Evolutionary conservation across 1,140 invertebrate genomes (phyloP).

Genomic region (Diplogasteroides magnus): DNA sequence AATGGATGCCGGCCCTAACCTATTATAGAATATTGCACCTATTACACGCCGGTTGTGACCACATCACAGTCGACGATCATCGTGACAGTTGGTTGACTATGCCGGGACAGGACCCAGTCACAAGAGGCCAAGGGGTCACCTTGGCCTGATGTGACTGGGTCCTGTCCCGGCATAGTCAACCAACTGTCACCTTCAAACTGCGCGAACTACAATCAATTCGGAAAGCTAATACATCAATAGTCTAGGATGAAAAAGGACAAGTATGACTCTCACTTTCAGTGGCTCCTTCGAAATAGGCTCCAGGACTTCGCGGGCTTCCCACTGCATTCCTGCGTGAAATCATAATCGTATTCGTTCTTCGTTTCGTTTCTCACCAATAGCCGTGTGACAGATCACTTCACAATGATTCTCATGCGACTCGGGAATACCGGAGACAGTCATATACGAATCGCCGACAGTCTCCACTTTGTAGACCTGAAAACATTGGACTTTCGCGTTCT

Average conservation of each 20-base stretch:
- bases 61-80: too few relatives aligned
- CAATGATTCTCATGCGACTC: conserved; percentile 84
- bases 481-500: too few relatives aligned
- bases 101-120: too few relatives aligned
- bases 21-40: too few relatives aligned
- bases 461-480: conserved; percentile 71
- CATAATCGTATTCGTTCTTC: too few relatives aligned
- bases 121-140: too few relatives aligned
- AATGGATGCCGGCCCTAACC: conserved; percentile 41
- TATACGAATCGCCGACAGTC: conserved; percentile 96
- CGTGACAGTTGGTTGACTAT: too few relatives aligned
- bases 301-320: conserved; percentile 48
- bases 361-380: conserved; percentile 62
- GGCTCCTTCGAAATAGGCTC: conserved; percentile 44
- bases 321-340: conserved; percentile 48
- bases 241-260: background rate
- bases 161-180: too few relatives aligned
- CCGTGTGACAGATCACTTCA: conserved; percentile 82
- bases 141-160: too few relatives aligned
- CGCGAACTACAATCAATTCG: too few relatives aligned
- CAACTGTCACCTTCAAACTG: too few relatives aligned
- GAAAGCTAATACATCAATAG: background rate
- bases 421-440: conserved; percentile 93
- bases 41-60: too few relatives aligned
- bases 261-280: conserved; percentile 28